Percentiles rank a stretch among this genome's conserved stretches.
These are phyloP conservation scores for Xiphias gladius DNA, from an alignment of 2,113 vertebrate genomes.

Conservation along the genomic window DNA sequence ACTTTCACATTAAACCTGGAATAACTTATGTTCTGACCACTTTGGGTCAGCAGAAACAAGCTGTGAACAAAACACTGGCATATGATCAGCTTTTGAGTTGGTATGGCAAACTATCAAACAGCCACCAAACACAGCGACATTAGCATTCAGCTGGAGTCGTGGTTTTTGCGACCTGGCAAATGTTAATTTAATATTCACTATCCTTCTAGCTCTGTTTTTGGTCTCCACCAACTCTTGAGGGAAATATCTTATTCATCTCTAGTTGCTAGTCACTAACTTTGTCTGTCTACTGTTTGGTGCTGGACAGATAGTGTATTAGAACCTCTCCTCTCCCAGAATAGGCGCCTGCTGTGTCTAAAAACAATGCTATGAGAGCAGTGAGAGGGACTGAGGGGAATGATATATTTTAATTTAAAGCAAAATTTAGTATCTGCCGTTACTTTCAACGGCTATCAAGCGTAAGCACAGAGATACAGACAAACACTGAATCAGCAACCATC, in stretches of 20 bases:
- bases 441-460: not conserved
- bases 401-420: not conserved
- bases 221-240: not conserved
- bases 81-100: not conserved
- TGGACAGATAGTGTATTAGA: not conserved
- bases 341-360: not conserved
- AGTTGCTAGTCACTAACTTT: not conserved
- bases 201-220: not conserved
- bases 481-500: not conserved
- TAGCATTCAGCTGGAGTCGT: not conserved
- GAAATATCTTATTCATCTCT: not conserved
- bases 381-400: not conserved
- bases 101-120: too few species aligned
- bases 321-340: too few species aligned
- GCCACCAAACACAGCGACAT: not conserved
- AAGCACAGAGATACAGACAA: not conserved
- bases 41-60: not conserved
- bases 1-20: not conserved
- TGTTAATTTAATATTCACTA: not conserved
- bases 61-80: not conserved
- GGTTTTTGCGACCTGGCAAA: not conserved
- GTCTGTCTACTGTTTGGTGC: not conserved
- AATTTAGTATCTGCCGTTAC: not conserved
- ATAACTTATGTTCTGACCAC: not conserved
- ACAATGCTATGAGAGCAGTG: not conserved